Evolutionary conservation across 2,113 vertebrate species (phyloP).

Genomic region (Myotis lucifugus): DNA sequence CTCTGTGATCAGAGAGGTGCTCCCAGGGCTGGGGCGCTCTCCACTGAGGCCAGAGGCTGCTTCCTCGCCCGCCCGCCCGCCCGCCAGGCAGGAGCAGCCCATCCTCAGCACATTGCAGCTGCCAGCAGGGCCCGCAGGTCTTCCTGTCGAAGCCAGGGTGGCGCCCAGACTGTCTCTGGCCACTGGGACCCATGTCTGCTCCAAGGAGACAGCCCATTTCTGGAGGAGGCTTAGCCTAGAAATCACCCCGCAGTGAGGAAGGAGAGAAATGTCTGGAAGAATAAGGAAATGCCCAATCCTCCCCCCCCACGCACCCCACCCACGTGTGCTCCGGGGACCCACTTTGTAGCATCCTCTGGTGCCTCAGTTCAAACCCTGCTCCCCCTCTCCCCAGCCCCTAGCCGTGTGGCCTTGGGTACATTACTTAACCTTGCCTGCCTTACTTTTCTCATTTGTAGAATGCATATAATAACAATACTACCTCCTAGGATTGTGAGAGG

Average conservation of each 20-base stretch:
- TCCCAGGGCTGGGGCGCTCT: background rate
- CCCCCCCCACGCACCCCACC: background rate
- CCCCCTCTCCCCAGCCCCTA: background rate
- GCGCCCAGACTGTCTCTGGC: background rate
- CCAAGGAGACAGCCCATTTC: background rate
- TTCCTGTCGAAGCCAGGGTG: background rate
- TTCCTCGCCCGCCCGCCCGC: background rate
- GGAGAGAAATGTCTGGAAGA: background rate
- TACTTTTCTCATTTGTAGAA: slow-evolving; percentile 52
- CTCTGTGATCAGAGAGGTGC: background rate
- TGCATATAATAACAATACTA: background rate
- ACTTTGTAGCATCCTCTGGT: background rate
- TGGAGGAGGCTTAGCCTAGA: background rate
- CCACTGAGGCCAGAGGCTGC: background rate
- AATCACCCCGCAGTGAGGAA: background rate
- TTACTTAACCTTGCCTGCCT: background rate
- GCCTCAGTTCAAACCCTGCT: background rate
- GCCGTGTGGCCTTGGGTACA: background rate
- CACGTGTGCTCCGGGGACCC: background rate
- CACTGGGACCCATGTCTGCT: background rate
- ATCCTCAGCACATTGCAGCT: background rate
- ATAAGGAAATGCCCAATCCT: background rate
- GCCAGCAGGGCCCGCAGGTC: accelerated
- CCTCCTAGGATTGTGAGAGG: slow-evolving; percentile 39
- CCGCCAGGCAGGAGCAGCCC: background rate